phyloP scores from a whole-genome alignment of 2,888 invertebrate species.

The Dasysyrphus albostriatus region DNA sequence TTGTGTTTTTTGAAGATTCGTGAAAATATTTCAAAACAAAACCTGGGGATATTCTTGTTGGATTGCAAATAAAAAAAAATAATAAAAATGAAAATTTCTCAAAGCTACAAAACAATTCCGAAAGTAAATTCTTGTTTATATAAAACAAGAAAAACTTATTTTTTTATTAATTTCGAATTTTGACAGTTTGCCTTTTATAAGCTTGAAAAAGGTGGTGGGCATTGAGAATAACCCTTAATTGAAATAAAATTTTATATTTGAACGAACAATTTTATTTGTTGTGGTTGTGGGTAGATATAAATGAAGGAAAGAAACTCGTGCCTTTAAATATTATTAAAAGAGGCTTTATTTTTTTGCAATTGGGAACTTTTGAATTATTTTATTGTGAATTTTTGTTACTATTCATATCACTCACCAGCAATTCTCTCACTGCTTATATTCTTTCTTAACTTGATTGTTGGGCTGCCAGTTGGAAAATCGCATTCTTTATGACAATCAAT shows the following conservation, averaged over 20 bases:
- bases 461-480: constrained; percentile 78
- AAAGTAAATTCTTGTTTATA: not conserved
- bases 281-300: not conserved
- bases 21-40: constrained; percentile 19
- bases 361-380: no score
- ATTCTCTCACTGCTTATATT: constrained; percentile 41
- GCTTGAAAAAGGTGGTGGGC: not conserved
- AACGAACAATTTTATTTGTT: not conserved
- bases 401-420: constrained; percentile 40
- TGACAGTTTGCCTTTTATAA: not conserved
- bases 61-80: not conserved
- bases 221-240: not conserved
- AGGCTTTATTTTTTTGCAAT: no score
- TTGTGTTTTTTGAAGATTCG: constrained; percentile 14
- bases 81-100: not conserved
- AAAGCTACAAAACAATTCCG: constrained; percentile 1
- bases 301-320: not conserved
- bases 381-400: not conserved
- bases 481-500: constrained; percentile 81
- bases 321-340: not conserved
- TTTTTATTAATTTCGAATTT: constrained; percentile 15
- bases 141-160: not conserved
- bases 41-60: not conserved
- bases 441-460: not conserved
- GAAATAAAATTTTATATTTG: not conserved